Evolutionary conservation across 2,113 vertebrate genomes (phyloP).

Genomic region (Oryzias melastigma): DNA sequence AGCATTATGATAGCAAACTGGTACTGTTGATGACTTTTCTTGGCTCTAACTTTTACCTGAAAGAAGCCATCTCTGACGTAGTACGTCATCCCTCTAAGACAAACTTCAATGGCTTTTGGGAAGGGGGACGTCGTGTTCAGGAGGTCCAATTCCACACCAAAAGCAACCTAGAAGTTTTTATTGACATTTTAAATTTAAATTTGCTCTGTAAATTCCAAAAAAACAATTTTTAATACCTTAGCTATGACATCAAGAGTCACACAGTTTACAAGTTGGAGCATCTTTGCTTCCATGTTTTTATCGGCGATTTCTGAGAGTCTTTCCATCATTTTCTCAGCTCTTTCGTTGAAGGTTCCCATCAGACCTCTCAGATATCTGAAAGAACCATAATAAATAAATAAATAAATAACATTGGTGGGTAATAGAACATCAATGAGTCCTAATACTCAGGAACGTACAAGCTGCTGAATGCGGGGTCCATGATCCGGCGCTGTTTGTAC

Average conservation of each 20-base stretch:
- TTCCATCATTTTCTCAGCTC: constrained; percentile 68
- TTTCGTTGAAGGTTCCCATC: constrained; percentile 70
- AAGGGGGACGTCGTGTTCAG: constrained; percentile 69
- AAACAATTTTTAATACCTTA: constrained; percentile 45
- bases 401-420: neutral
- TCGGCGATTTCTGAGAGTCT: constrained; percentile 57
- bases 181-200: neutral
- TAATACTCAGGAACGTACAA: constrained; percentile 69
- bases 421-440: neutral
- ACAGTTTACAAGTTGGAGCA: constrained; percentile 65
- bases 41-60: constrained; percentile 57
- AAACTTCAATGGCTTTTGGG: constrained; percentile 76
- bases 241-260: constrained; percentile 73
- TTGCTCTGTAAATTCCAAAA: no score
- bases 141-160: constrained; percentile 85
- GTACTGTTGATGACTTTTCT: neutral
- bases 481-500: constrained; percentile 86
- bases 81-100: constrained; percentile 78
- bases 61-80: constrained; percentile 60
- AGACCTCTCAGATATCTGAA: constrained; percentile 71
- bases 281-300: constrained; percentile 36
- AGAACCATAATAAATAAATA: neutral
- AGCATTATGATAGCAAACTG: neutral
- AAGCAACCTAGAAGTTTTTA: constrained; percentile 78
- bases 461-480: constrained; percentile 89